A percentile compares a stretch with the other conserved stretches of the same genome.
phyloP scores from a whole-genome alignment of 2,797 vertebrate genomes.

The Eulemur coronatus region DNA sequence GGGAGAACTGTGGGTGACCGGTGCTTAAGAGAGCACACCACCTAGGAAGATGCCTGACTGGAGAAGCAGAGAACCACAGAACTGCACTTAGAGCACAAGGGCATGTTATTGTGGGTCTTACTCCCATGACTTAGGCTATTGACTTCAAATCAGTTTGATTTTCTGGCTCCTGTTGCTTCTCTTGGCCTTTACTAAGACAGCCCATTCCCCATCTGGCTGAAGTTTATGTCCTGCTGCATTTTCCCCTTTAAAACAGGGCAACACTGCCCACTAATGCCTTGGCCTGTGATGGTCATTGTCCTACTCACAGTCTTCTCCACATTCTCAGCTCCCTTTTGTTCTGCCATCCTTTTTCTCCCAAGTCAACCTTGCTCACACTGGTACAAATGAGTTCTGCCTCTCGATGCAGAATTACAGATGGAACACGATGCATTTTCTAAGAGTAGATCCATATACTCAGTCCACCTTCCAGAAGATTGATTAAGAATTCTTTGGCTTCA shows the following conservation, averaged over 20 bases:
- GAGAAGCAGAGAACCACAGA: neutral
- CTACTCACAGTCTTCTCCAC: neutral
- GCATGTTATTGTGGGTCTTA: neutral
- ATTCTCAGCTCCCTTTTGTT: neutral
- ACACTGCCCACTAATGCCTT: neutral
- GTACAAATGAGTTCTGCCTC: neutral
- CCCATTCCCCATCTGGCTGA: neutral
- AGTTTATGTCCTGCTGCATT: neutral
- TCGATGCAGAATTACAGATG: neutral
- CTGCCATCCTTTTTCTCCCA: neutral
- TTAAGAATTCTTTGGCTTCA: neutral
- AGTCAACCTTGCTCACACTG: neutral
- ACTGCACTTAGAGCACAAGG: neutral
- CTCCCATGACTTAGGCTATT: neutral
- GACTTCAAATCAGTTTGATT: neutral
- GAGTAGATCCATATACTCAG: neutral
- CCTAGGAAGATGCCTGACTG: neutral
- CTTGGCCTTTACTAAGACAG: neutral
- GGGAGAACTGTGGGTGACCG: neutral
- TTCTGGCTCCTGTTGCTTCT: neutral
- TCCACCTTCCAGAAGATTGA: neutral
- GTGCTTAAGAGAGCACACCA: neutral
- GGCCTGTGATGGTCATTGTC: neutral
- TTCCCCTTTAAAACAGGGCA: neutral
- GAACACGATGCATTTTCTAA: neutral